Evolutionary conservation across 2,888 invertebrate genomes (phyloP).

Genomic region (Endotricha flammealis): DNA sequence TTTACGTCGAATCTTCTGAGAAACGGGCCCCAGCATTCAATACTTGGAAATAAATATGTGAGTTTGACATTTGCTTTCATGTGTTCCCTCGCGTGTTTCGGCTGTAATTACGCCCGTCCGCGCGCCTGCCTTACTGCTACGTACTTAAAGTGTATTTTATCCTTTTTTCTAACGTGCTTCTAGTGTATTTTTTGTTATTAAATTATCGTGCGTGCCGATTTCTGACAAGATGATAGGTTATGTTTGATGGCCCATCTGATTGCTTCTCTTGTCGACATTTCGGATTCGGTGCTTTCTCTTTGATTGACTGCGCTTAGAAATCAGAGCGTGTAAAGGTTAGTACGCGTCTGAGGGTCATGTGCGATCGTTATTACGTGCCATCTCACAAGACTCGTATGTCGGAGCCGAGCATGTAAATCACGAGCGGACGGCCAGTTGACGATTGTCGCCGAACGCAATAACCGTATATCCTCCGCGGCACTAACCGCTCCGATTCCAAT

Average conservation of each 20-base stretch:
- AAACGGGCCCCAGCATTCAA: constrained; percentile 70
- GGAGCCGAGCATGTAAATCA: no score
- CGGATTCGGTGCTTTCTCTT: constrained; percentile 69
- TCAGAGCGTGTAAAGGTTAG: constrained; percentile 44
- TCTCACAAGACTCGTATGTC: constrained; percentile 7
- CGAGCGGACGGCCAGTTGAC: no score
- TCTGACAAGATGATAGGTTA: constrained; percentile 75
- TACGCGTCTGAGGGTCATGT: constrained; percentile 29
- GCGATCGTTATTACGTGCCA: constrained; percentile 9
- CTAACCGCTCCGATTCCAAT: constrained; percentile 21
- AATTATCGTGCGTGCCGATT: constrained; percentile 78
- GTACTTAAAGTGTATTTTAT: constrained; percentile 51
- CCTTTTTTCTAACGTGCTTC: constrained; percentile 46
- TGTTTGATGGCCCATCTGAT: constrained; percentile 73
- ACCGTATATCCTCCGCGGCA: constrained; percentile 7
- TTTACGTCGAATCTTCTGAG: constrained; percentile 72
- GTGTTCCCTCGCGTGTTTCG: constrained; percentile 69
- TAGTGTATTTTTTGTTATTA: constrained; percentile 71
- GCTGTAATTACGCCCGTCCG: constrained; percentile 61
- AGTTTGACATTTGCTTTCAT: constrained; percentile 79
- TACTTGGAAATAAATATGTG: constrained; percentile 79
- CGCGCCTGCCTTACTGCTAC: constrained; percentile 40
- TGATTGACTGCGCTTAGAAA: constrained; percentile 69
- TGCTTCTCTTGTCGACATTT: constrained; percentile 75
- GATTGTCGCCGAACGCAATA: constrained; percentile 2